Percentiles rank a stretch among this genome's conserved stretches.
Evolutionary conservation across 2,888 invertebrate genomes (phyloP).

Genomic region (Chydorus sphaericus): DNA sequence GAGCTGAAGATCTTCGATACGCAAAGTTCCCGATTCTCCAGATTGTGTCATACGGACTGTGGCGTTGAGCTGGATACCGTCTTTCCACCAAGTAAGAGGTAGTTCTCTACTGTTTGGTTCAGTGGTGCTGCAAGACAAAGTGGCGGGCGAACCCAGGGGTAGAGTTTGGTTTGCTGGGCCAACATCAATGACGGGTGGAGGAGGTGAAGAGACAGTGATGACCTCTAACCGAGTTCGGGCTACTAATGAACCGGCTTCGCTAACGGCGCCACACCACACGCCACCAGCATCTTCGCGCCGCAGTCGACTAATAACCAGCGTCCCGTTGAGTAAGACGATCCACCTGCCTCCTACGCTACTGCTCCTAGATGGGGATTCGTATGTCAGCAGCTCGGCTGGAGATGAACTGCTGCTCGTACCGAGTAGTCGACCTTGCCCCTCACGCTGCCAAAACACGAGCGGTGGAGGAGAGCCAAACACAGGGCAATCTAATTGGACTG

Average conservation of each 20-base stretch:
- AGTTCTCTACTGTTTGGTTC: slow-evolving; percentile 39
- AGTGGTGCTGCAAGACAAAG: slow-evolving; percentile 62
- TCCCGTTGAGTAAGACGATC: slow-evolving; percentile 12
- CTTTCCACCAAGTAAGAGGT: slow-evolving; percentile 71
- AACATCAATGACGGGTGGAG: slow-evolving; percentile 72
- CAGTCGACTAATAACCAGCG: slow-evolving; percentile 7
- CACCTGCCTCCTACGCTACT: neutral
- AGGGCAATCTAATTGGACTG: slow-evolving; percentile 35
- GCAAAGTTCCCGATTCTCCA: slow-evolving; percentile 52
- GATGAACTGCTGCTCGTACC: neutral
- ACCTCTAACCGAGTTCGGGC: slow-evolving; percentile 56
- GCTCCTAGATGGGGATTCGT: neutral
- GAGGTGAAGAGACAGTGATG: slow-evolving; percentile 20
- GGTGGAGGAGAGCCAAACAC: slow-evolving; percentile 7
- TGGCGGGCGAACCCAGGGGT: slow-evolving; percentile 69
- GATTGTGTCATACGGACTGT: slow-evolving; percentile 45
- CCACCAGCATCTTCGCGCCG: slow-evolving; percentile 33
- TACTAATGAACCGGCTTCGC: slow-evolving; percentile 67
- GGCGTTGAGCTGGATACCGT: slow-evolving; percentile 54
- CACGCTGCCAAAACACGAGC: slow-evolving; percentile 12
- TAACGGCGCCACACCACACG: slow-evolving; percentile 64
- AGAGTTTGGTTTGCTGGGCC: slow-evolving; percentile 89
- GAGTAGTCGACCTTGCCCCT: neutral
- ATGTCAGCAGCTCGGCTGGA: neutral
- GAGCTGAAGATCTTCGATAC: slow-evolving; percentile 33